Evolutionary conservation across 1,140 invertebrate species (phyloP).

Genomic region (Chrysopa pallens): DNA sequence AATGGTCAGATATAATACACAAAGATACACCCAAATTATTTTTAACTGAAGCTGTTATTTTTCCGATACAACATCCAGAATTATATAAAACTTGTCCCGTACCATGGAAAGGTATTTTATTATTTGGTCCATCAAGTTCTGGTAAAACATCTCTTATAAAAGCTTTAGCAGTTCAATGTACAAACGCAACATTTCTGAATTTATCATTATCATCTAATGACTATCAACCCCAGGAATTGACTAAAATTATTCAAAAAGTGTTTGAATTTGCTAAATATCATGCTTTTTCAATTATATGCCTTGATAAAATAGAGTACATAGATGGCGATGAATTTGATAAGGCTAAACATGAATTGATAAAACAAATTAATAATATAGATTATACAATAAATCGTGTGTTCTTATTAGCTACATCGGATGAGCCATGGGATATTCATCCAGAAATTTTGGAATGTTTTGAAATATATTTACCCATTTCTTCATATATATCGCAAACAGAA

Average conservation of each 20-base stretch:
- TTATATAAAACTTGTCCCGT: slow-evolving; percentile 60
- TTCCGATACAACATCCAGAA: slow-evolving; percentile 68
- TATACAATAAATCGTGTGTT: slow-evolving; percentile 47
- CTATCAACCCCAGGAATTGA: slow-evolving; percentile 89
- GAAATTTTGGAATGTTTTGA: slow-evolving; percentile 76
- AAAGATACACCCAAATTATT: slow-evolving; percentile 60
- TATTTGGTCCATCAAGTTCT: slow-evolving; percentile 71
- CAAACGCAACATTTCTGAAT: slow-evolving; percentile 74
- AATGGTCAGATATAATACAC: slow-evolving; percentile 59
- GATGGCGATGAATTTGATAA: slow-evolving; percentile 69
- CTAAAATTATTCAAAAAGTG: slow-evolving; percentile 79
- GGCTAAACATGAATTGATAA: slow-evolving; percentile 81
- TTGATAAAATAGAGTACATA: slow-evolving; percentile 90
- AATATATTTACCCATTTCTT: too few relatives aligned
- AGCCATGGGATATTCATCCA: slow-evolving; percentile 70
- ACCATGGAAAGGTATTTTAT: slow-evolving; percentile 69
- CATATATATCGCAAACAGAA: too few relatives aligned
- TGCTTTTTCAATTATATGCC: slow-evolving; percentile 86
- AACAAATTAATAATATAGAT: slow-evolving; percentile 74
- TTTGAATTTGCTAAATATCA: slow-evolving; percentile 77
- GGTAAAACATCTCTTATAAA: slow-evolving; percentile 82
- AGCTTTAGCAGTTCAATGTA: slow-evolving; percentile 67
- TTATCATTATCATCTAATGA: slow-evolving; percentile 77
- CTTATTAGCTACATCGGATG: slow-evolving; percentile 74
- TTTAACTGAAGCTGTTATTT: slow-evolving; percentile 78